phyloP scores from a whole-genome alignment of 2,113 vertebrate genomes.

The Emydura subglobosa region DNA sequence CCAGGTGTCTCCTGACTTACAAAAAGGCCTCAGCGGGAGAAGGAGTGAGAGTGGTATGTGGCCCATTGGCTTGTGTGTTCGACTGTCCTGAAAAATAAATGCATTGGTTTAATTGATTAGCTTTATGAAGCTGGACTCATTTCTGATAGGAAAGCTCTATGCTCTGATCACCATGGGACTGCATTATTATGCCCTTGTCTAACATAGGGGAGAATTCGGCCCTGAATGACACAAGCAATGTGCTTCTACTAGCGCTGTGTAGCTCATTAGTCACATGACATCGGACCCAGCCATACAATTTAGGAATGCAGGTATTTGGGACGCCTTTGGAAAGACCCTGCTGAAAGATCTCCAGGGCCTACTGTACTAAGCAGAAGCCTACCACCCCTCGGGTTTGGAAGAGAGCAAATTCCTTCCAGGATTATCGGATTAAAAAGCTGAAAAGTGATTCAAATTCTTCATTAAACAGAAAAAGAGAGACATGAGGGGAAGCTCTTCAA shows the following conservation, averaged over 20 bases:
- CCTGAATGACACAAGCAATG: neutral
- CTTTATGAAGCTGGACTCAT: accelerated
- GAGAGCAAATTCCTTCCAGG: conserved; percentile 87
- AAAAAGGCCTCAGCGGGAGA: neutral
- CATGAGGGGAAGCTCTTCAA: conserved; percentile 75
- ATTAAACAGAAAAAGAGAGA: conserved; percentile 80
- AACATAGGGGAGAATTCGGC: neutral
- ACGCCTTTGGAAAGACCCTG: conserved; percentile 44
- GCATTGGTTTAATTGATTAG: neutral
- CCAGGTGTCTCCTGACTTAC: neutral
- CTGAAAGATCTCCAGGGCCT: conserved; percentile 69
- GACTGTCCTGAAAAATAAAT: neutral
- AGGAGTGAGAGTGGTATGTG: neutral
- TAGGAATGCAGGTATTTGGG: conserved; percentile 51
- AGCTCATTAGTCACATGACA: neutral
- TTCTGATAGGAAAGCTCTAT: neutral
- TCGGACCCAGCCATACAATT: neutral
- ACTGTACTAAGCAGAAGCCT: conserved; percentile 73
- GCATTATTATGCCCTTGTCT: accelerated
- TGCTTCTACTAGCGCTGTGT: neutral
- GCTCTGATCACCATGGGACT: neutral
- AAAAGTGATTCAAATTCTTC: conserved; percentile 90
- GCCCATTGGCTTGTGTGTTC: accelerated
- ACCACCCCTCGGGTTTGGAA: conserved; percentile 78
- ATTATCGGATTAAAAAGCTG: conserved; percentile 90